Evolutionary conservation across 2,113 vertebrate genomes (phyloP).

Genomic region (Paradisaea rubra): DNA sequence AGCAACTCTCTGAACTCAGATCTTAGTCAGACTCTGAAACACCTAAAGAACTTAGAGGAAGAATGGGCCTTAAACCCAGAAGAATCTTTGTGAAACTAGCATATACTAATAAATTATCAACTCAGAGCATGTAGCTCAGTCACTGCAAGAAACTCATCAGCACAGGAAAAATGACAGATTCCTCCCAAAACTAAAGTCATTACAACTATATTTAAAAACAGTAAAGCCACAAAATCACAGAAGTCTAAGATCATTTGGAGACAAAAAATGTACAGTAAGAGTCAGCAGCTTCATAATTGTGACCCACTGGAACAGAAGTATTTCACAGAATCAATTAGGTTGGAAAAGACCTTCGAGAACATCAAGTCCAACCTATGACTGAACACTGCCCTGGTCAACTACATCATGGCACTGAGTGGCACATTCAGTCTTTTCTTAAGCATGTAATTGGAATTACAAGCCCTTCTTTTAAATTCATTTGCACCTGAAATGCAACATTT

Average conservation of each 20-base stretch:
- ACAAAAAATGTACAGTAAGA: not conserved
- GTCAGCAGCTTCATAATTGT: not conserved
- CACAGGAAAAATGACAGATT: not conserved
- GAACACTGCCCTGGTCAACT: not conserved
- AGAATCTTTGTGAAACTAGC: not conserved
- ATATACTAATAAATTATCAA: not conserved
- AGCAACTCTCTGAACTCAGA: not conserved
- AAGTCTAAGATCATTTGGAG: not conserved
- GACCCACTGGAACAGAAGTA: not conserved
- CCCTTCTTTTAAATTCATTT: not conserved
- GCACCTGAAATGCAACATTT: not conserved
- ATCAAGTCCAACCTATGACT: not conserved
- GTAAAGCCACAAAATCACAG: not conserved
- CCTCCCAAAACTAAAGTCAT: not conserved
- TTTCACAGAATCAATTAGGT: not conserved
- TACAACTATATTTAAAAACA: not conserved
- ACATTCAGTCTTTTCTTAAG: not conserved
- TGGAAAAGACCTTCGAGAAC: not conserved
- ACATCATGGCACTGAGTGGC: not conserved
- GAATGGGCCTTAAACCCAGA: accelerated
- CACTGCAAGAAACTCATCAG: not conserved
- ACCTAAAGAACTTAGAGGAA: not conserved
- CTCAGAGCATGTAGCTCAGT: not conserved
- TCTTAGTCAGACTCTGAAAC: not conserved
- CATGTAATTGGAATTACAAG: not conserved